These are phyloP conservation scores for Bubalus kerabau DNA, from an alignment of 2,113 vertebrate genomes.

Conservation along the genomic window DNA sequence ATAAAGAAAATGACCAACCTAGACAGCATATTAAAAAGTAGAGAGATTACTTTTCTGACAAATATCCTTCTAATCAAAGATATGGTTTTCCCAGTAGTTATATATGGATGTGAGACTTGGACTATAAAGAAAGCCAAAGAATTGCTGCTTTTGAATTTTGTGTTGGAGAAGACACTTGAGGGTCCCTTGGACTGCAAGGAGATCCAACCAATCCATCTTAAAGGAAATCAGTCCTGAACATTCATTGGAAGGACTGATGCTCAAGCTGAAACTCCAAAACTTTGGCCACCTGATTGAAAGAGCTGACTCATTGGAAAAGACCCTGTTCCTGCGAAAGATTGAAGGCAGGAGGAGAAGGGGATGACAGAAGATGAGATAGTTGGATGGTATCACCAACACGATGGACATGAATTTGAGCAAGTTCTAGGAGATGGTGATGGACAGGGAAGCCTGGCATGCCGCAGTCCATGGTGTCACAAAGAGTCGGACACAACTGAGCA, in stretches of 20 bases:
- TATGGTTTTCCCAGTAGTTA: neutral
- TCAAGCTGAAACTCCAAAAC: neutral
- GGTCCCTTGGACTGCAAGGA: neutral
- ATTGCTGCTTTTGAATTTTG: neutral
- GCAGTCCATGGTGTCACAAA: neutral
- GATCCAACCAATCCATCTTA: neutral
- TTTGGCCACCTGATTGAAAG: neutral
- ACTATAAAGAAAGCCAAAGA: neutral
- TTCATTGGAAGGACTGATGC: neutral
- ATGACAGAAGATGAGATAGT: neutral
- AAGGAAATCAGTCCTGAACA: neutral
- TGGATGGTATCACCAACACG: neutral
- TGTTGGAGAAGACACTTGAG: neutral
- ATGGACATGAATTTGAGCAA: neutral
- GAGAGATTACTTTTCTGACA: neutral
- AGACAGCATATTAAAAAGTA: neutral
- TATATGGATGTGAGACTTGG: neutral
- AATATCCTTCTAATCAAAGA: neutral
- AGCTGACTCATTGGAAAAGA: neutral
- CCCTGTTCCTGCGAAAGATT: neutral
- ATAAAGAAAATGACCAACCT: neutral
- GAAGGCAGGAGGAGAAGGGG: neutral
- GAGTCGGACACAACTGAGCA: rapidly evolving
- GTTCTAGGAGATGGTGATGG: neutral
- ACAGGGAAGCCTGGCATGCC: neutral